These are phyloP conservation scores for Pangasius mekongensis DNA, from an alignment of 2,797 vertebrate genomes.

Conservation along the genomic window DNA sequence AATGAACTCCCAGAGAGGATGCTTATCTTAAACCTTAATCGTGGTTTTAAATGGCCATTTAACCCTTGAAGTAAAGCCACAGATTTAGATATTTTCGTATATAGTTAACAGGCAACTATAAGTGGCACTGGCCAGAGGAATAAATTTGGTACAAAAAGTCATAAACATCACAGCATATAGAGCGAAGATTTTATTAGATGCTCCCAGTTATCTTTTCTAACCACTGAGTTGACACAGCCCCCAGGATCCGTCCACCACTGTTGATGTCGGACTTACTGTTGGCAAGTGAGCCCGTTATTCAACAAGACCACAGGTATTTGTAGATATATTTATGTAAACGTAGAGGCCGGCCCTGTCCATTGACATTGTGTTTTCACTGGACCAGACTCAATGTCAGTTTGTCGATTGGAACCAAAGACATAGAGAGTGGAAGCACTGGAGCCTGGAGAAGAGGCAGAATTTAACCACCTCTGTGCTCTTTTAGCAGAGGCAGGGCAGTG, in stretches of 20 bases:
- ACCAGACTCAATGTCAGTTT: constrained; percentile 64
- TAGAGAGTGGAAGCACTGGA: constrained; percentile 66
- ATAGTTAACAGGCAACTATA: background rate
- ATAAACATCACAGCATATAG: constrained; percentile 5
- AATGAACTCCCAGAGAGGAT: constrained; percentile 58
- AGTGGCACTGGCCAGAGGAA: background rate
- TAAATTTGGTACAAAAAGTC: background rate
- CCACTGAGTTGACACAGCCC: constrained; percentile 66
- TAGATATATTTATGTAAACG: constrained; percentile 76
- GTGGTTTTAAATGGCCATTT: constrained; percentile 39
- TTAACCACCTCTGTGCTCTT: constrained; percentile 70
- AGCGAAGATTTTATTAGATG: constrained; percentile 28
- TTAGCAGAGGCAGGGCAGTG: constrained; percentile 61
- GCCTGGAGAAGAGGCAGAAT: constrained; percentile 69
- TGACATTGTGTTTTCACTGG: constrained; percentile 72
- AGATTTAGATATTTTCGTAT: background rate
- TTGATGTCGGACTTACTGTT: constrained; percentile 64
- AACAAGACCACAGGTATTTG: constrained; percentile 72
- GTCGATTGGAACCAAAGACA: constrained; percentile 62
- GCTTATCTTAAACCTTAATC: constrained; percentile 46
- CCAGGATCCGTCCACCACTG: constrained; percentile 59
- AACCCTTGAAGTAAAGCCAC: constrained; percentile 8
- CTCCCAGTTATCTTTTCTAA: constrained; percentile 38
- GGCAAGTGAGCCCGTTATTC: constrained; percentile 65
- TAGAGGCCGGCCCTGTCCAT: constrained; percentile 68